Percentiles rank a stretch among this genome's conserved stretches.
These are phyloP conservation scores for Echinops telfairi DNA, from an alignment of 2,113 vertebrate species.

Conservation along the genomic window DNA sequence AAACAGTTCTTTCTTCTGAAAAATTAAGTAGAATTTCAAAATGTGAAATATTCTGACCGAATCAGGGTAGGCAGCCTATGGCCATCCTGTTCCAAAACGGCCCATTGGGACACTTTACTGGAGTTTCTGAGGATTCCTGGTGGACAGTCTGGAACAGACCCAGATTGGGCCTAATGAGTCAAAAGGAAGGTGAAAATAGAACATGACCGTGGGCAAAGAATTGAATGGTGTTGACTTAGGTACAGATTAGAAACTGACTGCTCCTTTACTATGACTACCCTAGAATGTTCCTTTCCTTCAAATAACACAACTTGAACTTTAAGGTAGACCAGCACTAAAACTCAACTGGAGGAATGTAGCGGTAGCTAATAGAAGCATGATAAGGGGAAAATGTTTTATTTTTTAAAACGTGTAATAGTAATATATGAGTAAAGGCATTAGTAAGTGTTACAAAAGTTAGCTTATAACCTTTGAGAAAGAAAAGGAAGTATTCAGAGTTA, in stretches of 20 bases:
- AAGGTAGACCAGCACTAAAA: conserved; percentile 8
- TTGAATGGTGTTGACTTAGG: background rate
- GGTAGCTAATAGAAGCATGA: background rate
- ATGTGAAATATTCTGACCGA: conserved; percentile 3
- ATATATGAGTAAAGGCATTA: conserved; percentile 11
- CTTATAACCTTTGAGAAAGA: background rate
- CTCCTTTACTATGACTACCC: background rate
- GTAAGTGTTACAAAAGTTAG: conserved; percentile 8
- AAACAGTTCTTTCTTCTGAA: conserved; percentile 35
- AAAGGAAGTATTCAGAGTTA: conserved; percentile 19
- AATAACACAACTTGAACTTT: background rate
- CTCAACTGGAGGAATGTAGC: background rate
- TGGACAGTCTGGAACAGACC: background rate
- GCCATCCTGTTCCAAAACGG: background rate
- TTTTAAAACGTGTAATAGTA: background rate
- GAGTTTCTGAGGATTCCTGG: background rate
- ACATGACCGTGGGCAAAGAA: background rate
- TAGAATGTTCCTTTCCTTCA: background rate
- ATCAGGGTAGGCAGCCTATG: background rate
- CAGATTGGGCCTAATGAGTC: background rate
- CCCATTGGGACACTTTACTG: background rate
- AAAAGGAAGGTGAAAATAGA: conserved; percentile 14
- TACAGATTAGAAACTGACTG: background rate
- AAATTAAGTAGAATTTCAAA: conserved; percentile 50
- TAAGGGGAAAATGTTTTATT: background rate